Base-by-base conservation (phyloP, 1,140 invertebrate species). In the Bombus balteatus region DNA sequence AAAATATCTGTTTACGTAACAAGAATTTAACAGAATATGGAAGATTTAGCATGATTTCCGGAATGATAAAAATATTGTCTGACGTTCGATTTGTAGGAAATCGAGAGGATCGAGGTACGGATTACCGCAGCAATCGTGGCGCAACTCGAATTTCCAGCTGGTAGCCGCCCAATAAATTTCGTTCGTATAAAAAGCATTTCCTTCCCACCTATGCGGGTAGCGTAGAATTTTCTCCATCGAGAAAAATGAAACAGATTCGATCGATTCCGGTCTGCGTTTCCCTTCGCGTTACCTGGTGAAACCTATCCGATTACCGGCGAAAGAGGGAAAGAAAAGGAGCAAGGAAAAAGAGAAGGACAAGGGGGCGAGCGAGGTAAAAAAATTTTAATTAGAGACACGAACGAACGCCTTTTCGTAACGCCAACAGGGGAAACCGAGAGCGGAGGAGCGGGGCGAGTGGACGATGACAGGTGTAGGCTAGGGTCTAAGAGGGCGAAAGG, bases 311-410 rank as follows among this genome's bases (percentile, higher is more conserved):
- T n/a, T 37, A n/a, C 25, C 32, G 32, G 3, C 47, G 47, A 22
- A 15, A 9, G 3, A 32, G 9, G 37, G 28, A 41, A 9, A 8
- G 53, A 8, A 22, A 62, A 3, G 47, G 18, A 53, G 10, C 15
- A 32, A n/a, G 10, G 15, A 10, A 9, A 32, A 41, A n/a, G 39
- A 1, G 5, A 28, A 22, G 6, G 3, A 22, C 22, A 72, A 25
- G 79, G 22, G 15, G 37, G 5, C 10, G 1, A 15, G 13, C 2
- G 25, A 1, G 37, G 25, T n/a, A n/a, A 62, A 62, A 88, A 89
- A 86, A 86, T 89, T 89, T 89, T 89, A 89, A 89, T 88, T 89
- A 89, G 75, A 89, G 80, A 81, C 75, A 81, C 74, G 87, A 76
- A 88, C 68, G 85, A 66, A 85, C 59, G 88, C 85, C 84, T 89